Conservation (phyloP, 1,140 invertebrate genomes). For the Pseudomyrmex dendroicus region DNA sequence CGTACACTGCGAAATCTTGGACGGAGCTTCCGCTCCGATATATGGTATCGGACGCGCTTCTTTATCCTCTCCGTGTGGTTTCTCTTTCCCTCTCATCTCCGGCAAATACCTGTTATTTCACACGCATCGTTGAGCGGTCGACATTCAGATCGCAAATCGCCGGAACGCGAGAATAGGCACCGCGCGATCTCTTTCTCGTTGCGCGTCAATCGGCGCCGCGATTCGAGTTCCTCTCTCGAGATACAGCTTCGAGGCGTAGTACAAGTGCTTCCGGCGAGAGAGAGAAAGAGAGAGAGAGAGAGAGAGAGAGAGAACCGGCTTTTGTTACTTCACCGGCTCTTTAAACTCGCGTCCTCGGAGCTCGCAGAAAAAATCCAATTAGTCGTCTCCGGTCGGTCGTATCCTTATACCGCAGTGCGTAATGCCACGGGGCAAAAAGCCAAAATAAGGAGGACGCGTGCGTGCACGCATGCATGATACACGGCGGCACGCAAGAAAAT, state of each 20-base stretch:
- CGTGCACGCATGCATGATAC: constrained; percentile 52
- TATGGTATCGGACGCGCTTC: neutral
- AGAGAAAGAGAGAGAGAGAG: too few species aligned
- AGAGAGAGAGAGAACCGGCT: neutral
- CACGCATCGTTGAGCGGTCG: constrained; percentile 16
- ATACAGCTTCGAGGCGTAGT: neutral
- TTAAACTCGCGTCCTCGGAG: constrained; percentile 60
- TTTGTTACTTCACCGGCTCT: constrained; percentile 27
- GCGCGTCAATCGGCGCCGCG: neutral
- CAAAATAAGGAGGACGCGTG: constrained; percentile 68
- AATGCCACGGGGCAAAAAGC: constrained; percentile 62
- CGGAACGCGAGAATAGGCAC: constrained; percentile 4
- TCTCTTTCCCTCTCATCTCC: neutral
- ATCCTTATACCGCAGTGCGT: constrained; percentile 59
- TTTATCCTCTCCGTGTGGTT: neutral
- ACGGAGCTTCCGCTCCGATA: constrained; percentile 34
- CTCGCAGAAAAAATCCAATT: constrained; percentile 69
- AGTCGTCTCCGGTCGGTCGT: constrained; percentile 60
- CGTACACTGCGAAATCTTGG: neutral
- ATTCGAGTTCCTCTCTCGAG: constrained; percentile 12
- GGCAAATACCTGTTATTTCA: constrained; percentile 43
- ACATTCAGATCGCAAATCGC: constrained; percentile 43
- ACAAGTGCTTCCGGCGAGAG: constrained; percentile 1
- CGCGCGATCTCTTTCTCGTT: neutral
- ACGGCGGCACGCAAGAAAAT: constrained; percentile 45